These are phyloP conservation scores for Heterocephalus glaber DNA, from an alignment of 2,113 vertebrate species.

Conservation along the genomic window DNA sequence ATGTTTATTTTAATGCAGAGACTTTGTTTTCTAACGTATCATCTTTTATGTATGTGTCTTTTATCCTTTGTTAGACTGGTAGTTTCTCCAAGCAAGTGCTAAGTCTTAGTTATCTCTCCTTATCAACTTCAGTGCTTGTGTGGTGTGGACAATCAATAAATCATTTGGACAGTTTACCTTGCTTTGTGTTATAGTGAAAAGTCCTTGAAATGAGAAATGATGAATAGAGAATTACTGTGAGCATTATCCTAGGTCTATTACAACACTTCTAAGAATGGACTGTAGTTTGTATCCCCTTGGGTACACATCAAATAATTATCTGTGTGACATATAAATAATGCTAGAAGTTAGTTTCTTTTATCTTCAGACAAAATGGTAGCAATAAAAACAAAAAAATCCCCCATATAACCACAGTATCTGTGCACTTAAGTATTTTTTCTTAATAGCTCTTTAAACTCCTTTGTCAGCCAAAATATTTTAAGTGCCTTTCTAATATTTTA, in stretches of 20 bases:
- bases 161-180: constrained; percentile 52
- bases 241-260: background rate
- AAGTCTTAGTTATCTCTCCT: background rate
- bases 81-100: background rate
- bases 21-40: background rate
- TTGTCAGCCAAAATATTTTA: background rate
- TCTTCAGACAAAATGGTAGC: background rate
- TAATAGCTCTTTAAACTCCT: background rate
- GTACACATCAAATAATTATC: background rate
- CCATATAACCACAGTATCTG: background rate
- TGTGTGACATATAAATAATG: background rate
- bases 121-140: background rate
- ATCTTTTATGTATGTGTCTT: background rate
- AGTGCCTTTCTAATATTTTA: constrained; percentile 22
- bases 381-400: background rate
- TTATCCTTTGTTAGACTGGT: background rate
- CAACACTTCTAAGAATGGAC: background rate
- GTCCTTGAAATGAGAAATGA: constrained; percentile 35
- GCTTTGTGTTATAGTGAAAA: constrained; percentile 7
- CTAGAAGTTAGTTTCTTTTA: constrained; percentile 33
- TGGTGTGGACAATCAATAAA: background rate
- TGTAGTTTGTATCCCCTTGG: background rate
- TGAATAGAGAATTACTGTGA: background rate
- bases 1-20: background rate
- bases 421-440: background rate